Percentiles rank a stretch among this genome's conserved stretches.
These are phyloP conservation scores for Mesembrinibis cayennensis DNA, from an alignment of 2,113 vertebrate species.

Conservation along the genomic window DNA sequence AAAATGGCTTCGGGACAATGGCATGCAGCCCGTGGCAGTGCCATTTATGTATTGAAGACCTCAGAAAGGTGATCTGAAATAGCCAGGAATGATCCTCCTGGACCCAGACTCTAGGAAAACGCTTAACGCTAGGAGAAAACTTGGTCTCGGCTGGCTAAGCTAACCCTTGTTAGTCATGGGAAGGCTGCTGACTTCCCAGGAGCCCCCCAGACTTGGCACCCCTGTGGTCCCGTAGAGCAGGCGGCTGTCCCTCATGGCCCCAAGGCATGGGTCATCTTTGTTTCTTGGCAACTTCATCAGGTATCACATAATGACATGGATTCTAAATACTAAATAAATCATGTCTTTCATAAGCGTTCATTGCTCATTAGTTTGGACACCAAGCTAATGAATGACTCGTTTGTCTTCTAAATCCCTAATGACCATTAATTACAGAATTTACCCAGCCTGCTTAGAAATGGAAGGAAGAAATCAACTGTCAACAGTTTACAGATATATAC, in stretches of 20 bases:
- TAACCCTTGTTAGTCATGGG: not conserved
- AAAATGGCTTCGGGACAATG: not conserved
- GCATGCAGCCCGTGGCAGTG: rapidly evolving
- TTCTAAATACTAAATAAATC: conserved; percentile 62
- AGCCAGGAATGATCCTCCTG: not conserved
- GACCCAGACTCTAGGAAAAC: not conserved
- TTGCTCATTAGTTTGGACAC: conserved; percentile 65
- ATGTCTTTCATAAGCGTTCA: conserved; percentile 63
- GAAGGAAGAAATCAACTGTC: conserved; percentile 21
- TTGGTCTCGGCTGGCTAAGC: not conserved
- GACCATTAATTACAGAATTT: conserved; percentile 60
- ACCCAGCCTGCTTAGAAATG: not conserved
- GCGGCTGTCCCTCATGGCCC: not conserved
- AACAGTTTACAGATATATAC: conserved; percentile 17
- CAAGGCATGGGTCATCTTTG: not conserved
- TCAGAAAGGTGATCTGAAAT: not conserved
- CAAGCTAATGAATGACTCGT: conserved; percentile 51
- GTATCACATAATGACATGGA: not conserved
- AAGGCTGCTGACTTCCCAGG: not conserved
- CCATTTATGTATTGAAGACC: not conserved
- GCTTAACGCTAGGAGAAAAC: not conserved
- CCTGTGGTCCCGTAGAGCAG: not conserved
- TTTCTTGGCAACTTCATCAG: conserved; percentile 7
- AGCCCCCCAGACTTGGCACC: not conserved
- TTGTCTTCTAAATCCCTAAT: conserved; percentile 63